phyloP scores from a whole-genome alignment of 2,888 invertebrate species.

The Sphecodes monilicornis region DNA sequence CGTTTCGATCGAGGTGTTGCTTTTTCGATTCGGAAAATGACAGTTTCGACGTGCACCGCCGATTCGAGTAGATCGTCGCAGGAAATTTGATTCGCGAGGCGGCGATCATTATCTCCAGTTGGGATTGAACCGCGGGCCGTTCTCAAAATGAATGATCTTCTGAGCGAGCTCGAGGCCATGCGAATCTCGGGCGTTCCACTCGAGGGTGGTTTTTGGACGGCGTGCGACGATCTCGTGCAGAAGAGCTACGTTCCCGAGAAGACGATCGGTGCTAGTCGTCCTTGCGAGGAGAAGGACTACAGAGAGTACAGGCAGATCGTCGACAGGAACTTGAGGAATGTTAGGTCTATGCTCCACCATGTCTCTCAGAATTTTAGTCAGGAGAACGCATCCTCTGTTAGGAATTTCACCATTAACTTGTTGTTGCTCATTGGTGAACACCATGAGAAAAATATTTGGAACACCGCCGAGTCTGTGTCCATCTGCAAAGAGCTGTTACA shows the following conservation, averaged over 20 bases:
- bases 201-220: conserved; percentile 68
- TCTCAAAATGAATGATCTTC: conserved; percentile 73
- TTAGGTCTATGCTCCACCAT: conserved; percentile 71
- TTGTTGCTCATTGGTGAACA: conserved; percentile 81
- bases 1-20: neutral
- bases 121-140: neutral
- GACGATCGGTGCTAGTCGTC: conserved; percentile 68
- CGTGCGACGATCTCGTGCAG: conserved; percentile 71
- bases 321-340: conserved; percentile 72
- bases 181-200: conserved; percentile 67
- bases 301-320: conserved; percentile 72
- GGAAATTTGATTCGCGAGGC: conserved; percentile 30
- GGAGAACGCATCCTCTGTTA: conserved; percentile 45
- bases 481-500: conserved; percentile 68
- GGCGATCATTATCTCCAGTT: conserved; percentile 19
- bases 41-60: conserved; percentile 2
- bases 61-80: conserved; percentile 12
- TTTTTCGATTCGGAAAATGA: conserved; percentile 27
- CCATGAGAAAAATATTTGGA: conserved; percentile 80
- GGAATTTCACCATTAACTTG: conserved; percentile 69
- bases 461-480: conserved; percentile 73
- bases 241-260: conserved; percentile 75
- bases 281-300: conserved; percentile 79
- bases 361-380: conserved; percentile 52
- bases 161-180: conserved; percentile 73